Conservation (phyloP, 2,888 invertebrate genomes). For the Hirtodrosophila trivittata region DNA sequence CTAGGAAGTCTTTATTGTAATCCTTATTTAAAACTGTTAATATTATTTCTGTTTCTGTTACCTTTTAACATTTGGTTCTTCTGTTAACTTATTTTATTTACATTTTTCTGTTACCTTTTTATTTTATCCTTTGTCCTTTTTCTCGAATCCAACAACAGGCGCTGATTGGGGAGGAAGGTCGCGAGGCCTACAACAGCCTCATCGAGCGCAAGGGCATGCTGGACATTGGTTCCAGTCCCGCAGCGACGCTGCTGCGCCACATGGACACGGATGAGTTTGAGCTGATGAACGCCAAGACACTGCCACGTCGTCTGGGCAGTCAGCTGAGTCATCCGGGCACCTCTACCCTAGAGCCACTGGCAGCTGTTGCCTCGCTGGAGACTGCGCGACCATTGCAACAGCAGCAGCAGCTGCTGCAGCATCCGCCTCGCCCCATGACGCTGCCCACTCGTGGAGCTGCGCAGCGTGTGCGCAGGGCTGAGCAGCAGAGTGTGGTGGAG, state of each 20-base stretch:
- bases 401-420: slow-evolving; percentile 55
- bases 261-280: slow-evolving; percentile 82
- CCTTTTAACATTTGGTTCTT: slow-evolving; percentile 19
- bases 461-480: slow-evolving; percentile 74
- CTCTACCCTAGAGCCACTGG: slow-evolving; percentile 11
- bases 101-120: slow-evolving; percentile 39
- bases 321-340: slow-evolving; percentile 37
- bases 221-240: slow-evolving; percentile 71
- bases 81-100: slow-evolving; percentile 38
- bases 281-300: slow-evolving; percentile 77
- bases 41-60: no score
- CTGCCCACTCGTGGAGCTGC: slow-evolving; percentile 82
- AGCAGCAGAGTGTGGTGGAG: slow-evolving; percentile 37
- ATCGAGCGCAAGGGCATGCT: slow-evolving; percentile 89
- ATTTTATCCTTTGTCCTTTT: slow-evolving; percentile 48
- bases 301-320: slow-evolving; percentile 77
- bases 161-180: slow-evolving; percentile 93
- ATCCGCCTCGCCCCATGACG: slow-evolving; percentile 82
- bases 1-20: no score
- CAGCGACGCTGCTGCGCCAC: slow-evolving; percentile 74
- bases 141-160: slow-evolving; percentile 85
- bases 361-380: slow-evolving; percentile 2
- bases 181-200: slow-evolving; percentile 95
- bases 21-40: no score
- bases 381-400: slow-evolving; percentile 47